Percentiles rank a stretch among this genome's conserved stretches.
Evolutionary conservation across 2,888 invertebrate genomes (phyloP).

Genomic region (Mythimna ferrago): DNA sequence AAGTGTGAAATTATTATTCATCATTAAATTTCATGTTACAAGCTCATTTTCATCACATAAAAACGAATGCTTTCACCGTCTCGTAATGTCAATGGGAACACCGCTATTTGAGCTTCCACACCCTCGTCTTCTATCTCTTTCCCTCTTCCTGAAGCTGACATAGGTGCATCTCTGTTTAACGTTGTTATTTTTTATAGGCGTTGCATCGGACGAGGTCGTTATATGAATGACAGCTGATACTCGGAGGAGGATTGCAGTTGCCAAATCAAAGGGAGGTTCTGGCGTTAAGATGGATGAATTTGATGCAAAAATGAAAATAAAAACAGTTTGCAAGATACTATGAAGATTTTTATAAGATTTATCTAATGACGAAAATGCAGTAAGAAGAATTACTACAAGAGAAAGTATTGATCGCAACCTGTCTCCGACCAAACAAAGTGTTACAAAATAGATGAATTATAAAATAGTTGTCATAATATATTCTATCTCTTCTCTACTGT

Average conservation of each 20-base stretch:
- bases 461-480: too few species aligned
- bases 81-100: slow-evolving; percentile 63
- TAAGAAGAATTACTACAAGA: not conserved
- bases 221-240: slow-evolving; percentile 62
- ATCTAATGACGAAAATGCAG: not conserved
- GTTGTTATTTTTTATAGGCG: slow-evolving; percentile 71
- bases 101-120: slow-evolving; percentile 66
- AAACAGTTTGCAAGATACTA: not conserved
- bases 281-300: not conserved
- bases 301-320: not conserved
- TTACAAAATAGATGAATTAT: too few species aligned
- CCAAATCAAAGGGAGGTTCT: slow-evolving; percentile 32
- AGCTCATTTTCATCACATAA: slow-evolving; percentile 76
- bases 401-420: not conserved
- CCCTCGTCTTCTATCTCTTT: slow-evolving; percentile 46
- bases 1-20: slow-evolving; percentile 59
- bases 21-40: slow-evolving; percentile 66
- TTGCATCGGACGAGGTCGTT: slow-evolving; percentile 64
- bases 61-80: slow-evolving; percentile 65
- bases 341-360: not conserved
- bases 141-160: not conserved
- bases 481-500: too few species aligned
- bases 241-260: slow-evolving; percentile 48
- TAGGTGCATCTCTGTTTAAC: slow-evolving; percentile 49
- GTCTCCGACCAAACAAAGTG: too few species aligned